Percentiles rank a stretch among this genome's conserved stretches.
Evolutionary conservation across 2,113 vertebrate genomes (phyloP).

Genomic region (Terrapene triunguis): DNA sequence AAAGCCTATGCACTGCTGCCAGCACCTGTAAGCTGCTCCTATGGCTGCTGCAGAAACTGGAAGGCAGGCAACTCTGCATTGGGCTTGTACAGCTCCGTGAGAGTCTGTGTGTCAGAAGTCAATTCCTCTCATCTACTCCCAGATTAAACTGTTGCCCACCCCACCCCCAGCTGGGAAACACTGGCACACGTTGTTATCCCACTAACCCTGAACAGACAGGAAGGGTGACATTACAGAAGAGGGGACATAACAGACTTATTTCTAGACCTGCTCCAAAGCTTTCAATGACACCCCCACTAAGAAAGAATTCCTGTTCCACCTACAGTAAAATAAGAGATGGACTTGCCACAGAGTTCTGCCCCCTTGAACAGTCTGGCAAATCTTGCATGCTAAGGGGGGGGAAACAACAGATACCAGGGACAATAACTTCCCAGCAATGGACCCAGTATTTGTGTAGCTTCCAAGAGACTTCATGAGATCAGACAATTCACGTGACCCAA

Average conservation of each 20-base stretch:
- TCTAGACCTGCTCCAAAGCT: neutral
- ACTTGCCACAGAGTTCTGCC: neutral
- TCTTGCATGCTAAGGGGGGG: neutral
- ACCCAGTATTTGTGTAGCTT: rapidly evolving
- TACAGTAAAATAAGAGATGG: neutral
- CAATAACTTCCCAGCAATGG: neutral
- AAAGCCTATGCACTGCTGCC: neutral
- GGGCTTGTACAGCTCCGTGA: no score
- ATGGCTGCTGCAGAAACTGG: neutral
- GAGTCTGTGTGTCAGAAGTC: neutral
- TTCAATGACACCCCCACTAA: neutral
- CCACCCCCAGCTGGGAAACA: rapidly evolving
- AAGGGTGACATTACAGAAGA: neutral
- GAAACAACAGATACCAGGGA: neutral
- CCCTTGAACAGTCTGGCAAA: neutral
- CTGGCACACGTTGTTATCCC: neutral
- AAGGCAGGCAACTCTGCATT: neutral
- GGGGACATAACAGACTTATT: neutral
- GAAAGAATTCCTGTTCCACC: neutral
- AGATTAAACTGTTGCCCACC: neutral
- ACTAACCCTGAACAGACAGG: neutral
- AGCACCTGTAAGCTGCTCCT: rapidly evolving
- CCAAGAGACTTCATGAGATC: neutral
- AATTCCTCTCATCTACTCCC: neutral
- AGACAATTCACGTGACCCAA: neutral